A percentile compares a stretch with the other conserved stretches of the same genome.
phyloP scores from a whole-genome alignment of 2,888 invertebrate species.

The Cerastoderma edule region DNA sequence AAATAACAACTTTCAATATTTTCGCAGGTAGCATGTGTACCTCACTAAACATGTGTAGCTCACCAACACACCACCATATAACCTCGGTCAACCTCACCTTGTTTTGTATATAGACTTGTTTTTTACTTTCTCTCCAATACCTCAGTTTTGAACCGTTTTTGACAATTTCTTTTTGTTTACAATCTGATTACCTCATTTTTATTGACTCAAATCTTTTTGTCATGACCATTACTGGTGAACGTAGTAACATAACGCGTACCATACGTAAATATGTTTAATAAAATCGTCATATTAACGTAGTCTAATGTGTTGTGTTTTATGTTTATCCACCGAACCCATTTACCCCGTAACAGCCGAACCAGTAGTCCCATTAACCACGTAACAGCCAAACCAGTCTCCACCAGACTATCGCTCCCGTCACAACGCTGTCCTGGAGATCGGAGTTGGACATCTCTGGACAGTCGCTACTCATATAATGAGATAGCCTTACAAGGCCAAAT shows the following conservation, averaged over 20 bases:
- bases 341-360: too few relatives aligned
- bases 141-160: slow-evolving; percentile 39
- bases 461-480: too few relatives aligned
- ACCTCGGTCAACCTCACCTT: slow-evolving; percentile 4
- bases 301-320: not conserved
- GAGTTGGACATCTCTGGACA: too few relatives aligned
- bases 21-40: too few relatives aligned
- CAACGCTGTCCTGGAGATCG: too few relatives aligned
- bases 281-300: slow-evolving; percentile 45
- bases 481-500: too few relatives aligned
- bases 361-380: too few relatives aligned
- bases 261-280: slow-evolving; percentile 48
- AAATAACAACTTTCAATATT: too few relatives aligned
- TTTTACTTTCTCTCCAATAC: slow-evolving; percentile 26
- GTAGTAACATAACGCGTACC: slow-evolving; percentile 21
- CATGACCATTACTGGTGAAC: slow-evolving; percentile 16
- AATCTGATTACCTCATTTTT: slow-evolving; percentile 41
- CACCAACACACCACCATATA: not conserved
- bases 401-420: too few relatives aligned
- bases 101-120: slow-evolving; percentile 23
- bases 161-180: slow-evolving; percentile 43
- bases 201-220: slow-evolving; percentile 31
- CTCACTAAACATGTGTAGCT: too few relatives aligned
- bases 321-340: not conserved
- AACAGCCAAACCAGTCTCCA: too few relatives aligned